Evolutionary conservation across 2,113 vertebrate species (phyloP).

Genomic region (Podarcis muralis): DNA sequence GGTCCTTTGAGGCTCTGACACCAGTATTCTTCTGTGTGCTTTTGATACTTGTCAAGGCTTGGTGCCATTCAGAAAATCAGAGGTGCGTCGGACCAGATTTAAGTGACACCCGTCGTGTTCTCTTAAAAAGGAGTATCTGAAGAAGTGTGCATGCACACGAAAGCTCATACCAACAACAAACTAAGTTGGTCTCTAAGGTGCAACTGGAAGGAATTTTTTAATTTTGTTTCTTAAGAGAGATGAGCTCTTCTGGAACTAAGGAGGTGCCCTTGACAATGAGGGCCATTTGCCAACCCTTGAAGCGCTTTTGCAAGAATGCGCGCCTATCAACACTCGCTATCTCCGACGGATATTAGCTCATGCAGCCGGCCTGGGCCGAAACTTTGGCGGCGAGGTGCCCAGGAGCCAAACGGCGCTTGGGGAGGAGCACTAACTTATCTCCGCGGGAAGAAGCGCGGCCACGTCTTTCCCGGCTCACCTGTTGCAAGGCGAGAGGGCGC

Average conservation of each 20-base stretch:
- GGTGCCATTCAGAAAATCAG: neutral
- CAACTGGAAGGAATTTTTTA: no score
- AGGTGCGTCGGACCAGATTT: neutral
- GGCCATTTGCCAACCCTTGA: neutral
- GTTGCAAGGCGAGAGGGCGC: neutral
- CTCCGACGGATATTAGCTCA: neutral
- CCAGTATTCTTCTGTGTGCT: neutral
- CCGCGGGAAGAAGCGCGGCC: neutral
- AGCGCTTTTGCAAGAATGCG: neutral
- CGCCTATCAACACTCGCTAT: neutral
- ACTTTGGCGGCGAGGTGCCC: neutral
- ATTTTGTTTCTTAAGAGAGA: neutral
- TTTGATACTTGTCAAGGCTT: neutral
- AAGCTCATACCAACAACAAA: no score
- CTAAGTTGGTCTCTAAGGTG: no score
- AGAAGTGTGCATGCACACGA: no score
- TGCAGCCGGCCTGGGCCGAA: no score
- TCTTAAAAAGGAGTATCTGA: neutral
- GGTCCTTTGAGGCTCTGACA: neutral
- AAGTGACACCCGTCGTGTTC: neutral
- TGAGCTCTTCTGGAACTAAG: neutral
- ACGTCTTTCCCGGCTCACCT: neutral
- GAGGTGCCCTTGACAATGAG: neutral
- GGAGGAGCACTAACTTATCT: neutral
- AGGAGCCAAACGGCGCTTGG: neutral